Base-by-base conservation (phyloP, 2,888 invertebrate genomes). In the Drosophila koepferae region DNA sequence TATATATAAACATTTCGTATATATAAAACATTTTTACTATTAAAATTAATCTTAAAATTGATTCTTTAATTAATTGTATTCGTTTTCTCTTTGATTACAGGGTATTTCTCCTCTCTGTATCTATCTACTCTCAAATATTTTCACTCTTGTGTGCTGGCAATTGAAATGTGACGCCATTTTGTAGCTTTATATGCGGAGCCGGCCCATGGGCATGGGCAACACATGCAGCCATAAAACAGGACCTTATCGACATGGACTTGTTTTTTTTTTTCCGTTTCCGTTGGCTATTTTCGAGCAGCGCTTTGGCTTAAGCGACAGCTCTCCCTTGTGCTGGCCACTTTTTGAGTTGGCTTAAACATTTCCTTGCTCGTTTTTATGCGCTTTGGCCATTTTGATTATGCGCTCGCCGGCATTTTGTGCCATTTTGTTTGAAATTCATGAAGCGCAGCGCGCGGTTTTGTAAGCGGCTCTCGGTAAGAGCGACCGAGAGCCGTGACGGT, bases 331-430 rank as follows among this genome's bases (percentile, higher is more conserved):
- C 18, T 28, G 51, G 38, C 41, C 38, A 59, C 46, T 66, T 67
- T 63, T 18, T 41, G 23, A 31, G 74, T 63, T 77, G 58, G 86
- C 86, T 77, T 80, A 73, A 82, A 74, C 81, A 82, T 38, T 71
- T 59, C 18, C 16, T 28, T 16, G 28, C 34, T 69, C 61, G 65
- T 81, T 84, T 83, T 89, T 89, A 79, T 78, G 74, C 82, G 73
- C 86, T 90, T 88, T 90, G 80, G 72, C 71, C 80, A 88, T 87
- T 83, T 85, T 83, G 86, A 85, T 82, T 74, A 88, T 80, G 80
- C 75, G 61, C 63, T 59, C 61, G 70, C 41, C 49, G 31, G 31
- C n/a, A 46, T 43, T 63, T 54, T 43, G 40, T 9, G 49, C 56
- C 73, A 72, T 68, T 82, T 79, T 72, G 76, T 79, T 74, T 73